Percentiles rank a stretch among this genome's conserved stretches.
Conservation (phyloP, 2,797 vertebrate genomes). For the Amazona ochrocephala region DNA sequence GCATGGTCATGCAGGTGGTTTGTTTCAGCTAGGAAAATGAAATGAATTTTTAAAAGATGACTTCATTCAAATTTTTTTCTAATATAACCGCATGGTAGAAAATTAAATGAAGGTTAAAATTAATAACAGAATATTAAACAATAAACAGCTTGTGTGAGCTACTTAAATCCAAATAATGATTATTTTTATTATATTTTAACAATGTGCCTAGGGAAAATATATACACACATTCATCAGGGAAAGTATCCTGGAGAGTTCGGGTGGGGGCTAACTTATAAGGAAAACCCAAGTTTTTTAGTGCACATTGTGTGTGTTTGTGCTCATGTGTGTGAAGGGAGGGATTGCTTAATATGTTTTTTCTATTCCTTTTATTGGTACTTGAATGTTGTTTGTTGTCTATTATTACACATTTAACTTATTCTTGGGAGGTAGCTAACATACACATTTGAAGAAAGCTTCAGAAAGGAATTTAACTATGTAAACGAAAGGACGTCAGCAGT, state of each 20-base stretch:
- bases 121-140: background rate
- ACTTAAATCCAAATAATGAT: background rate
- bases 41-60: background rate
- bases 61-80: background rate
- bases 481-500: background rate
- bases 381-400: background rate
- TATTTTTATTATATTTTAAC: background rate
- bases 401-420: background rate
- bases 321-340: background rate
- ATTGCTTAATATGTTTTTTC: background rate
- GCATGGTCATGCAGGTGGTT: background rate
- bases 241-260: background rate
- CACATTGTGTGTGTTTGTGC: background rate
- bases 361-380: background rate
- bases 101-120: background rate
- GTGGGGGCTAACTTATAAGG: background rate
- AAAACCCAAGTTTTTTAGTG: background rate
- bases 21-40: slow-evolving; percentile 25
- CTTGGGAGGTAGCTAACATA: background rate
- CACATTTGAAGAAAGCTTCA: background rate
- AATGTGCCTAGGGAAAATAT: background rate
- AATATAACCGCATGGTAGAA: background rate
- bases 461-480: background rate
- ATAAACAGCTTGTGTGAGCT: background rate
- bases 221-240: background rate